These are phyloP conservation scores for Cheilosia vernalis DNA, from an alignment of 2,888 invertebrate genomes.

Conservation along the genomic window DNA sequence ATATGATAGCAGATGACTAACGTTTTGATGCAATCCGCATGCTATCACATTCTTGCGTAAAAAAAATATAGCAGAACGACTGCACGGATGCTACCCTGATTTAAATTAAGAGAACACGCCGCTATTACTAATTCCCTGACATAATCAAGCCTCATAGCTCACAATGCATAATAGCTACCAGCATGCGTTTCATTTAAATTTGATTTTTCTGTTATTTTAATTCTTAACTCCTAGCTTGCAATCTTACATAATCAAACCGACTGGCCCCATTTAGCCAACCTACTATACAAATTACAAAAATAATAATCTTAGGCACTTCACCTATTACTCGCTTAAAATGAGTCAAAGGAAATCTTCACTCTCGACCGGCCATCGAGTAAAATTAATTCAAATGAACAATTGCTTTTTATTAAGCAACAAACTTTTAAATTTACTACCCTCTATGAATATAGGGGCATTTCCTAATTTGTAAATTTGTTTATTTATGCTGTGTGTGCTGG, in stretches of 20 bases:
- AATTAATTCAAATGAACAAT: conserved; percentile 79
- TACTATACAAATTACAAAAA: conserved; percentile 20
- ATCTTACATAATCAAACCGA: conserved; percentile 5
- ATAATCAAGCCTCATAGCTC: conserved; percentile 3
- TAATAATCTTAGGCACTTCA: conserved; percentile 36
- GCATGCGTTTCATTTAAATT: conserved; percentile 8
- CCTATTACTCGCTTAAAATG: conserved; percentile 25
- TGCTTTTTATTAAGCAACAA: conserved; percentile 80
- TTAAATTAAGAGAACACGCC: too few species aligned
- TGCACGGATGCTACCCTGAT: too few species aligned
- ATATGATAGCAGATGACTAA: too few species aligned
- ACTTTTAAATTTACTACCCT: conserved; percentile 60
- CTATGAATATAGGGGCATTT: conserved; percentile 59
- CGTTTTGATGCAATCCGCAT: too few species aligned
- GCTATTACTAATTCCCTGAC: not conserved
- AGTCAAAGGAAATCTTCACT: conserved; percentile 62
- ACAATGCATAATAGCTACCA: conserved; percentile 4
- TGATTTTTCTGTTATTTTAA: not conserved
- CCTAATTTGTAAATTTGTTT: conserved; percentile 54
- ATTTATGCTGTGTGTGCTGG: not conserved
- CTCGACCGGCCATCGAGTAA: conserved; percentile 67
- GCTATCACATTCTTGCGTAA: too few species aligned
- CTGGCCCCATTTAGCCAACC: conserved; percentile 20
- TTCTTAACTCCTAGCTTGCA: not conserved
- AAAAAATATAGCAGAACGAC: too few species aligned